phyloP scores from a whole-genome alignment of 2,797 vertebrate species.

The Silurus lanzhouensis region DNA sequence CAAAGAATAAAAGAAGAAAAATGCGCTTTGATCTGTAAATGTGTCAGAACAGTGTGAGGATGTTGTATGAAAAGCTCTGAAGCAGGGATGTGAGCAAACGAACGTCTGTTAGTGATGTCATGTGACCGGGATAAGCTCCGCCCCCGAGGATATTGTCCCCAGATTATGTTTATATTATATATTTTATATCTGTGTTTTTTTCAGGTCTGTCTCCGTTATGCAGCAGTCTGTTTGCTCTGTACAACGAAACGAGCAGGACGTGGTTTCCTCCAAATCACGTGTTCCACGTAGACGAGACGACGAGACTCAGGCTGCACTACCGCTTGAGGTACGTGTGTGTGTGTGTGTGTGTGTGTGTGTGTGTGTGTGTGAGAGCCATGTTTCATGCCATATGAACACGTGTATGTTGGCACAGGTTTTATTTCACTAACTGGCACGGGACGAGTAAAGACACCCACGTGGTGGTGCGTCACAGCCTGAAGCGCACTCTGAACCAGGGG shows the following conservation, averaged over 20 bases:
- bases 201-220: conserved; percentile 82
- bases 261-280: conserved; percentile 81
- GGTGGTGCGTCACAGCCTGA: conserved; percentile 77
- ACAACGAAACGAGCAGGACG: conserved; percentile 73
- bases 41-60: too few relatives aligned
- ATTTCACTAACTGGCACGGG: conserved; percentile 87
- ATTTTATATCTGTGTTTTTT: neutral
- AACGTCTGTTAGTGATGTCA: neutral
- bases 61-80: too few relatives aligned
- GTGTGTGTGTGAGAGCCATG: neutral
- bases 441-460: conserved; percentile 74
- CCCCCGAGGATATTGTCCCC: neutral
- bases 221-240: conserved; percentile 82
- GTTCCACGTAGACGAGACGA: conserved; percentile 75
- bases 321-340: conserved; percentile 77
- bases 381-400: neutral
- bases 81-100: neutral
- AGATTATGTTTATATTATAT: neutral
- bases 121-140: neutral
- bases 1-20: too few relatives aligned
- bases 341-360: conserved; percentile 1
- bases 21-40: too few relatives aligned
- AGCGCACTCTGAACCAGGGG: conserved; percentile 67
- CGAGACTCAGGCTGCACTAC: conserved; percentile 74
- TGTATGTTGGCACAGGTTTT: conserved; percentile 67